Conservation (phyloP, 2,888 invertebrate species). For the Cryptocephalus moraei region DNA sequence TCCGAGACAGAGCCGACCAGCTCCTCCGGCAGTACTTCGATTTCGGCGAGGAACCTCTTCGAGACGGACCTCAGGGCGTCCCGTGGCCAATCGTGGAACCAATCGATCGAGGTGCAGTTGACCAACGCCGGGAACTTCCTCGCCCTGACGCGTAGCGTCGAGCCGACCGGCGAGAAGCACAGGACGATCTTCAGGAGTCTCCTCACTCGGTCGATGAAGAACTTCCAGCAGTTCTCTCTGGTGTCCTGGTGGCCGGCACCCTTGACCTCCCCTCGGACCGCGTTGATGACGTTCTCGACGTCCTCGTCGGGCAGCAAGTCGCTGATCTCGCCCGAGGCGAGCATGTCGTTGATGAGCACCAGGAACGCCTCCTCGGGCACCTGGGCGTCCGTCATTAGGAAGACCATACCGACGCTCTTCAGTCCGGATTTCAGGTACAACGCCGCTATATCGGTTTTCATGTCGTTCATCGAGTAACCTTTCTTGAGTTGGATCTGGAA, state of each 20-base stretch:
- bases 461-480: constrained; percentile 73
- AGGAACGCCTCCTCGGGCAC: constrained; percentile 84
- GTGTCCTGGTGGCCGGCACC: constrained; percentile 74
- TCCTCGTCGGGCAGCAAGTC: constrained; percentile 88
- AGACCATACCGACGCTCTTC: constrained; percentile 70
- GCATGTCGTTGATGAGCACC: constrained; percentile 84
- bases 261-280: constrained; percentile 69
- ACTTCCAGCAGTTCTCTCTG: constrained; percentile 90
- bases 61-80: constrained; percentile 88
- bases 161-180: constrained; percentile 92
- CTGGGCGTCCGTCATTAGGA: constrained; percentile 90
- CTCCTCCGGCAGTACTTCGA: constrained; percentile 56
- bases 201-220: constrained; percentile 84
- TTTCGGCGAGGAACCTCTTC: constrained; percentile 66
- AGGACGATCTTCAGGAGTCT: constrained; percentile 65
- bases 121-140: constrained; percentile 91
- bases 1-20: constrained; percentile 58
- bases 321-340: constrained; percentile 89
- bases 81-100: constrained; percentile 96
- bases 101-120: constrained; percentile 87
- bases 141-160: constrained; percentile 73
- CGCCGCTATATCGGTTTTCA: constrained; percentile 60
- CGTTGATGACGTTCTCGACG: constrained; percentile 72
- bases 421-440: constrained; percentile 83
- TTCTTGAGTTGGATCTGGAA: constrained; percentile 89